Percentiles rank a stretch among this genome's conserved stretches.
These are phyloP conservation scores for Stegana nigrithorax DNA, from an alignment of 2,888 invertebrate genomes.

Conservation along the genomic window DNA sequence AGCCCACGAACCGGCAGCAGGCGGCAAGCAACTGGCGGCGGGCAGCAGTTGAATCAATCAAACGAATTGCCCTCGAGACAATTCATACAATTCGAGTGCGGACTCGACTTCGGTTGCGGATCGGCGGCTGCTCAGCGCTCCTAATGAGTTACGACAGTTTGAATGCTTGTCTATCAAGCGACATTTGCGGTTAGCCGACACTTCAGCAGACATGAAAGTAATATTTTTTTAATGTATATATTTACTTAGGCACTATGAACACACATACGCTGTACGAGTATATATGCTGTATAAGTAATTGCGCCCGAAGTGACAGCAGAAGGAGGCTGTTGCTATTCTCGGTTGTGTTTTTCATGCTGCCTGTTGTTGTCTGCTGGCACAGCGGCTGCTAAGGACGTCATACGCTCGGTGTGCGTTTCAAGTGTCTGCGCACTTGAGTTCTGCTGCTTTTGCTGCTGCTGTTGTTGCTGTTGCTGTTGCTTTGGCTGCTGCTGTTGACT, in stretches of 20 bases:
- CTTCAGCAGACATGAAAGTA: background rate
- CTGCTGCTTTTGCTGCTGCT: no score
- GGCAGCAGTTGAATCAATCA: constrained; percentile 7
- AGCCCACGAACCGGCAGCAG: background rate
- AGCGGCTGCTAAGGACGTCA: no score
- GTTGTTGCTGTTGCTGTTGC: no score
- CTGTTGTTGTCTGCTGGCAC: background rate
- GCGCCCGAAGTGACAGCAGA: background rate
- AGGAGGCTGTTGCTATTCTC: background rate
- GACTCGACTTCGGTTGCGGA: background rate
- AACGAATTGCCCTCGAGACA: constrained; percentile 1
- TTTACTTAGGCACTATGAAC: background rate
- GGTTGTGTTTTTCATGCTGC: background rate
- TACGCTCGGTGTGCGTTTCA: background rate
- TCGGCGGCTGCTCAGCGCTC: background rate
- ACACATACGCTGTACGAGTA: no score
- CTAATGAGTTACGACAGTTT: background rate
- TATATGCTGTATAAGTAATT: no score
- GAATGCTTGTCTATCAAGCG: background rate
- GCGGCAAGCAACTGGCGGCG: no score
- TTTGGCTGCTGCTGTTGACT: no score
- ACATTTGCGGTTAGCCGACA: background rate
- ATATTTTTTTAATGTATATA: background rate
- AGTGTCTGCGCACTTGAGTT: background rate
- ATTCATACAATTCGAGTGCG: background rate